These are phyloP conservation scores for Hesperophylax magnus DNA, from an alignment of 1,140 invertebrate genomes.

Conservation along the genomic window DNA sequence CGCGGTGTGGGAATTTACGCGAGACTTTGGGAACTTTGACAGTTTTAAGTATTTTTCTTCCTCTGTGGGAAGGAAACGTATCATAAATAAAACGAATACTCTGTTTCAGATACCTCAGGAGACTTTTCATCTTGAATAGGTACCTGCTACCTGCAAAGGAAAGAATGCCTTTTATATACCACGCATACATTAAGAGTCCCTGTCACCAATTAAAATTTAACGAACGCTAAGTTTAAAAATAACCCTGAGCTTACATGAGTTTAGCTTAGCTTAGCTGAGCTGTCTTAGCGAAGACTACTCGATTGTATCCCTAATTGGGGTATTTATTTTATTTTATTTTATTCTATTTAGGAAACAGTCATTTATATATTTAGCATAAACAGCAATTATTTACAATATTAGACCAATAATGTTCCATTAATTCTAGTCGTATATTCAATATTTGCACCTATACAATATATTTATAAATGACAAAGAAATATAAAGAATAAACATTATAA, in stretches of 20 bases:
- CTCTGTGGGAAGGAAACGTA: conserved; percentile 9
- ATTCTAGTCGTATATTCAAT: too few relatives aligned
- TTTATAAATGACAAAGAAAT: too few relatives aligned
- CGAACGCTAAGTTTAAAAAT: not conserved
- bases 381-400: too few relatives aligned
- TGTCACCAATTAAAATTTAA: not conserved
- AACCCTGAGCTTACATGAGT: not conserved
- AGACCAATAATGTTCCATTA: too few relatives aligned
- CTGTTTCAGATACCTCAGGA: not conserved
- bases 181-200: not conserved
- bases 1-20: not conserved
- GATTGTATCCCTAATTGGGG: not conserved
- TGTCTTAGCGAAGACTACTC: not conserved
- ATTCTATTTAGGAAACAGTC: too few relatives aligned
- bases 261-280: too few relatives aligned
- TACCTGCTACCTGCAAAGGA: not conserved
- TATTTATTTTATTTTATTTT: too few relatives aligned
- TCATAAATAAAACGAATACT: conserved; percentile 12
- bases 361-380: too few relatives aligned
- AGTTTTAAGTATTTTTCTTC: conserved; percentile 9
- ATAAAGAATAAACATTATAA: too few relatives aligned
- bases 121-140: conserved; percentile 1
- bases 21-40: conserved; percentile 17
- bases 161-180: not conserved
- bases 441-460: too few relatives aligned